Conservation (phyloP, 2,797 vertebrate species). For the Rhodeus uyekii region DNA sequence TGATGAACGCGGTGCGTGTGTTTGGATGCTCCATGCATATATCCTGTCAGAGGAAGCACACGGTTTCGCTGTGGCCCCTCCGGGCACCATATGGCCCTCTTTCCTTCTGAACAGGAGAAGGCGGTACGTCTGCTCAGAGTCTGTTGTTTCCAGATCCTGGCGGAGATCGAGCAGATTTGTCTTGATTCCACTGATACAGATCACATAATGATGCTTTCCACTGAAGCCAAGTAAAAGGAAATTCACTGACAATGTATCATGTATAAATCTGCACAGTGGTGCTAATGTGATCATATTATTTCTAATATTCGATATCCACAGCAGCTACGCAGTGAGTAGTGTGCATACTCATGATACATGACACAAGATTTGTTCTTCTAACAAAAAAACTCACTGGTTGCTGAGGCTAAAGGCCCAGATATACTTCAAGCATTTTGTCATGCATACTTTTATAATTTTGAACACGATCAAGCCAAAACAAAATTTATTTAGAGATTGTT, state of each 20-base stretch:
- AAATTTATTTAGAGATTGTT: too few species aligned
- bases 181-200: constrained; percentile 46
- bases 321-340: background rate
- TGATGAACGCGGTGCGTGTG: constrained; percentile 4
- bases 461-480: too few species aligned
- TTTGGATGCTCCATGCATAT: constrained; percentile 27
- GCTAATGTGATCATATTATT: constrained; percentile 6
- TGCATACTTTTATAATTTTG: too few species aligned
- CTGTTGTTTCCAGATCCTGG: constrained; percentile 37
- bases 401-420: background rate
- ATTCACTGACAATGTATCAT: constrained; percentile 11
- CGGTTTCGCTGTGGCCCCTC: constrained; percentile 37
- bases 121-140: constrained; percentile 19
- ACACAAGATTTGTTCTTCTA: background rate
- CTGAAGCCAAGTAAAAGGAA: background rate
- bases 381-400: background rate
- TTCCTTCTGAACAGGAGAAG: constrained; percentile 32
- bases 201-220: constrained; percentile 36
- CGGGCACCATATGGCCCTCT: constrained; percentile 53
- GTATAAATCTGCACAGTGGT: background rate
- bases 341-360: background rate
- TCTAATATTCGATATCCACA: background rate
- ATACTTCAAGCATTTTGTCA: too few species aligned
- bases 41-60: constrained; percentile 55
- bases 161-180: constrained; percentile 37